Conservation (phyloP, 2,888 invertebrate species). For the Sphaerophoria taeniata region DNA sequence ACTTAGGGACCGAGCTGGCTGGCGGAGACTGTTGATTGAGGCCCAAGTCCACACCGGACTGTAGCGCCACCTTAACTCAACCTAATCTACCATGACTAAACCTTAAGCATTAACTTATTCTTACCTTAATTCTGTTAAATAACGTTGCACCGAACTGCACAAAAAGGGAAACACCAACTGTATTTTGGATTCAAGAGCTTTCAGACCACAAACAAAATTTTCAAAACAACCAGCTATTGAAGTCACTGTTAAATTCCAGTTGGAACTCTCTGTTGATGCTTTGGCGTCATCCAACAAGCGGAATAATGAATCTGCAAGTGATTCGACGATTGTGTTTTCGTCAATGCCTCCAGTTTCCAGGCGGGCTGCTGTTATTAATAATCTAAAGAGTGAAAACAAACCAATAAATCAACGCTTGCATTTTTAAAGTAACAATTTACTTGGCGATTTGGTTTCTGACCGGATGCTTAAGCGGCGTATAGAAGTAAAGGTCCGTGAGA, state of each 20-base stretch:
- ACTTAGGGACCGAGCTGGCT: too few relatives aligned
- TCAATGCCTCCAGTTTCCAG: slow-evolving; percentile 65
- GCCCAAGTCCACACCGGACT: too few relatives aligned
- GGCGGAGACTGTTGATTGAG: too few relatives aligned
- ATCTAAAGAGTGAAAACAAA: slow-evolving; percentile 27
- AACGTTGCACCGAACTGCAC: slow-evolving; percentile 77
- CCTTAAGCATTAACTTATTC: too few relatives aligned
- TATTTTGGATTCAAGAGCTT: slow-evolving; percentile 77
- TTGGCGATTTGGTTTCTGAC: slow-evolving; percentile 81
- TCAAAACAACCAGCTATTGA: slow-evolving; percentile 80
- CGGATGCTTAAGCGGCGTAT: slow-evolving; percentile 81
- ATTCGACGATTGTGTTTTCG: slow-evolving; percentile 74
- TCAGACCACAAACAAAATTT: slow-evolving; percentile 80
- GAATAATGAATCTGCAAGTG: slow-evolving; percentile 76
- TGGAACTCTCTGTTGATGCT: slow-evolving; percentile 69
- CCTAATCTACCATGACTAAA: too few relatives aligned
- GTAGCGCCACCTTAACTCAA: too few relatives aligned
- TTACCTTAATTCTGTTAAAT: slow-evolving; percentile 78
- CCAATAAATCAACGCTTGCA: too few relatives aligned
- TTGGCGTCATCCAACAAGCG: slow-evolving; percentile 72
- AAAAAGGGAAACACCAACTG: slow-evolving; percentile 77
- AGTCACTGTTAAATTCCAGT: slow-evolving; percentile 77
- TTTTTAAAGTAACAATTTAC: slow-evolving; percentile 78
- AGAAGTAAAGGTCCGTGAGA: slow-evolving; percentile 80
- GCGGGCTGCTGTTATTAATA: slow-evolving; percentile 64